Percentiles rank a stretch among this genome's conserved stretches.
Conservation (phyloP, 2,888 invertebrate species). For the Lypha dubia region DNA sequence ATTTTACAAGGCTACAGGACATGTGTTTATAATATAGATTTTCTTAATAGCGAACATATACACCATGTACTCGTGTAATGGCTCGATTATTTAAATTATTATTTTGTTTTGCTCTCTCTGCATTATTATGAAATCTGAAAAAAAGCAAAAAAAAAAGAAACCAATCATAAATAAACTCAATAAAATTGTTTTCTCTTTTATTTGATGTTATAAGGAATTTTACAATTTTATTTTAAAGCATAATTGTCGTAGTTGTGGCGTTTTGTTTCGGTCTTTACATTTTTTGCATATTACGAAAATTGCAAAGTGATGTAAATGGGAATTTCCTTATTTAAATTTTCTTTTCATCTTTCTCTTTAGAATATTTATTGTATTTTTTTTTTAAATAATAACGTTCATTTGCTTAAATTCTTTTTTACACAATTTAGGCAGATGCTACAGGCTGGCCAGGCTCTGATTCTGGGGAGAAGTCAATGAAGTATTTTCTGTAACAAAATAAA, state of each 20-base stretch:
- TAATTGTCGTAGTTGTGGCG: not conserved
- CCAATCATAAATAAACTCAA: not conserved
- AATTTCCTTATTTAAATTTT: not conserved
- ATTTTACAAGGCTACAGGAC: not conserved
- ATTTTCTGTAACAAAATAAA: too few species aligned
- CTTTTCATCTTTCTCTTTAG: not conserved
- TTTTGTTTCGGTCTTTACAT: not conserved
- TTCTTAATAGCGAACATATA: slow-evolving; percentile 2
- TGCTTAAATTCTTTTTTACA: too few species aligned
- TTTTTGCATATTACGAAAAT: not conserved
- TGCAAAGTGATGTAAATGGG: not conserved
- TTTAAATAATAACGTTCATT: not conserved
- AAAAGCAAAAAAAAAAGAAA: slow-evolving; percentile 1
- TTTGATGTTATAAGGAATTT: not conserved
- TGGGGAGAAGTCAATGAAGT: too few species aligned
- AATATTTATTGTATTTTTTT: not conserved
- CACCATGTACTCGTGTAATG: not conserved
- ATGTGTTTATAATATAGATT: not conserved
- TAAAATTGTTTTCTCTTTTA: not conserved
- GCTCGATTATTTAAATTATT: slow-evolving; percentile 14
- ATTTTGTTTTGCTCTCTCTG: not conserved
- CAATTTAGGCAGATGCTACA: too few species aligned
- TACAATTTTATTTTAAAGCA: not conserved
- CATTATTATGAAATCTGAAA: not conserved
- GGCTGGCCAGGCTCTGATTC: too few species aligned